Base-by-base conservation (phyloP, 2,888 invertebrate species). In the Brachypalpus laphriformis region DNA sequence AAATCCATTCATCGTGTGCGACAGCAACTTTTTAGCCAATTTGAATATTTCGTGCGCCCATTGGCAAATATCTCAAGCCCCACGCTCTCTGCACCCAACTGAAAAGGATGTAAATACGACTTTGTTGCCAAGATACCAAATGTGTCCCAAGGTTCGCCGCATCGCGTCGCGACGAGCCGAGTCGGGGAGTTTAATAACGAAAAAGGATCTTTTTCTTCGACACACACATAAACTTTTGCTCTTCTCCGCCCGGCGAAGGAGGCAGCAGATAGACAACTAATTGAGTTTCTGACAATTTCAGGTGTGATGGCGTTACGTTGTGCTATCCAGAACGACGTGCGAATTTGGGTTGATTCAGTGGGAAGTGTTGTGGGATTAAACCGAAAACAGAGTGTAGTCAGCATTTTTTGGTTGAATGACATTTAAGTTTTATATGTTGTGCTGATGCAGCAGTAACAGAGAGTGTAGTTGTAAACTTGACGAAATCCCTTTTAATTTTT, bases 1-100 rank as follows among this genome's bases (percentile, higher is more conserved):
- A 51, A 49, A 65, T 74, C 42, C 49, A 74, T 74, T 74, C 63
- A 56, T 57, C 51, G 49, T 49, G 45, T 56, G 70, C 34, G 42
- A 63, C 63, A 80, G 42, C 80, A 83, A 74, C 68, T 80, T 83
- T 83, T 80, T 45, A 57, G 59, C 34, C 37, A 83, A 78, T 68
- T 78, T 74, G 47, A 78, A 78, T 72, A 56, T 68, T 16, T 42
- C 61, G 51, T 14, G 45, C 65, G 72, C 56, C 82, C 82, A 63
- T 56, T 74, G 66, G 61, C 66, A 37, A 57, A 65, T 56, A 56
- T 59, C 70, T 57, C 42, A 31, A 65, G 49, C 42, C 28, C 31
- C 8, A 8, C 42, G 34, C 14, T 14, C 59, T n/a, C n/a, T n/a
- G n/a, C 8, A 22, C 16, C 59, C 1, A 47, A 31, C 42, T 63